Evolutionary conservation across 2,113 vertebrate species (phyloP), one percentile per base, ranked within the genome.

Genomic region (Procavia capensis): DNA sequence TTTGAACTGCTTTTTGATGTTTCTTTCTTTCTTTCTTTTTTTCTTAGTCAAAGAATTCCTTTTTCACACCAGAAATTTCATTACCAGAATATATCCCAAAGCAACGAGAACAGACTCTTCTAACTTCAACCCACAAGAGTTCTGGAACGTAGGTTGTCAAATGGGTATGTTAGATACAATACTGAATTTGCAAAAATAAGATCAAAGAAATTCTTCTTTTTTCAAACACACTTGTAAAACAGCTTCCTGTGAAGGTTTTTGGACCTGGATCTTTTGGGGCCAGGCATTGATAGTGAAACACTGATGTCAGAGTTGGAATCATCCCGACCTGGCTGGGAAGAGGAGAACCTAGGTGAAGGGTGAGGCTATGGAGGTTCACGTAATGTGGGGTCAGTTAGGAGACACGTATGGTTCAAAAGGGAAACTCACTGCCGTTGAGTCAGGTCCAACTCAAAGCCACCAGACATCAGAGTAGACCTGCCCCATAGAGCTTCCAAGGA

Each of bases 131-230:
- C 99, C 99, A 70, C 99, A 99, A 96, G 98, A 99, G 83, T 99
- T 99, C 97, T 99, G 99, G 99, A 99, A 99, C 13, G 94, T 99
- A 6, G 99, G 99, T 1, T 99, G 98, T 41, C 99, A 99, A 96
- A 99, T 99, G 90, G 99, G 99, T 99, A 98, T 31, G 98, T 98
- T 94, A 59, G 20, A 45, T 8, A 81, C 54, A 4, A 92, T 85
- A 75, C 4, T 70, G 24, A 66, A 5, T 6, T 88, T 90, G 8
- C 29, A 94, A 88, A 93, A 88, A 34, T 90, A 93, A 88, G 50
- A 85, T 50, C 13, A 50, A 50, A 50, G n/a, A n/a, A 50, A 50
- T 41, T 83, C 61, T 63, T 63, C 10, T 64, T 64, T 66, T 66
- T 66, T 45, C 34, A 47, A 19, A 3, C 17, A 78, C 29, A 78